These are phyloP conservation scores for Lithodes maja DNA, from an alignment of 2,888 invertebrate species.

Conservation along the genomic window DNA sequence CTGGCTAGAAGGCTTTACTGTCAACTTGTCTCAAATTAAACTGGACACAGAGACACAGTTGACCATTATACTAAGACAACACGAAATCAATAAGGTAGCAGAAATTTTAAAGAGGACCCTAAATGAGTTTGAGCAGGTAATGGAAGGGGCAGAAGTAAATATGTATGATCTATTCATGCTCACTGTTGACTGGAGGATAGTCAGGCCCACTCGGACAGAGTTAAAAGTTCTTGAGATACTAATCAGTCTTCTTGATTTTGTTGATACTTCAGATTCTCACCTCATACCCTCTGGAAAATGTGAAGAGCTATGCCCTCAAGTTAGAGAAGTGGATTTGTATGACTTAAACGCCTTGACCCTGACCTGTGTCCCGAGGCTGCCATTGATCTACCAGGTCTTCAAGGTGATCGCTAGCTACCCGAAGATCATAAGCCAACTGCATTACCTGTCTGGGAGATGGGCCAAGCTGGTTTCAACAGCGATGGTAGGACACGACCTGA, in stretches of 20 bases:
- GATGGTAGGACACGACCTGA: not conserved
- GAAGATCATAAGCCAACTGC: not conserved
- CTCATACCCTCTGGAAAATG: not conserved
- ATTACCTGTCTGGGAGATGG: not conserved
- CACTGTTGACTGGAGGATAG: not conserved
- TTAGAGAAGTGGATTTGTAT: not conserved
- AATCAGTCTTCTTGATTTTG: not conserved
- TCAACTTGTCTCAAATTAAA: not conserved
- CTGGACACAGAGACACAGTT: not conserved
- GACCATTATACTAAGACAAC: not conserved
- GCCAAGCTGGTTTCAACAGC: not conserved
- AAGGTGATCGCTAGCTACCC: not conserved
- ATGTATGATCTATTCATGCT: not conserved
- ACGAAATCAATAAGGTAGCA: not conserved
- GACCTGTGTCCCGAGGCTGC: not conserved
- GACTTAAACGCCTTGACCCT: not conserved
- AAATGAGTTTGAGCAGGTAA: not conserved
- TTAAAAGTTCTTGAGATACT: not conserved
- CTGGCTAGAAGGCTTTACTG: not conserved
- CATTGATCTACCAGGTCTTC: not conserved
- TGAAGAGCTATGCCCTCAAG: not conserved
- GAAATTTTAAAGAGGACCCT: not conserved
- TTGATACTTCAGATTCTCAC: not conserved
- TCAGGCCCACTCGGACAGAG: not conserved
- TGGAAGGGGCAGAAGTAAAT: not conserved